A percentile compares a stretch with the other conserved stretches of the same genome.
Conservation (phyloP, 1,140 invertebrate genomes). For the Diabrotica undecimpunctata region DNA sequence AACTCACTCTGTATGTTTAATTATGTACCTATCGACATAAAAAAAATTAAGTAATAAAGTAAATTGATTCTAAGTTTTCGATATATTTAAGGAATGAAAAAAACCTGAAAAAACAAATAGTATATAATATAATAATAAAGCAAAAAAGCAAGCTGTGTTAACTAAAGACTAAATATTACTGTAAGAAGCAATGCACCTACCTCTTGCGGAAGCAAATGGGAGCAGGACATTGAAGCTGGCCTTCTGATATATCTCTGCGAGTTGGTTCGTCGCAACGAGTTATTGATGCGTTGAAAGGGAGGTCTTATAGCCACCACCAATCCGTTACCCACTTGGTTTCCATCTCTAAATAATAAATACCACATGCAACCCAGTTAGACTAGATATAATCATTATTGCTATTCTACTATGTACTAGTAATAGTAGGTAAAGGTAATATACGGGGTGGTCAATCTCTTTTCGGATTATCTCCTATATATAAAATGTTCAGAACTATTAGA, state of each 20-base stretch:
- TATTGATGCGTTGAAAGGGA: slow-evolving; percentile 45
- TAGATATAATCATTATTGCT: not conserved
- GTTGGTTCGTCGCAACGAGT: slow-evolving; percentile 39
- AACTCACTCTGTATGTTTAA: no score
- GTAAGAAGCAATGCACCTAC: not conserved
- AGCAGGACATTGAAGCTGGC: slow-evolving; percentile 36
- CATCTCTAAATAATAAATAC: slow-evolving; percentile 43
- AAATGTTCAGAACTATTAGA: no score
- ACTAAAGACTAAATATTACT: no score
- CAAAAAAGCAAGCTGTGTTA: no score
- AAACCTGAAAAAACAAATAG: no score
- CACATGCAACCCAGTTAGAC: slow-evolving; percentile 35
- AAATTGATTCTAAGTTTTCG: no score
- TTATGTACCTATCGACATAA: no score
- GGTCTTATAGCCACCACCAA: slow-evolving; percentile 43
- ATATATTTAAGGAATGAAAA: no score
- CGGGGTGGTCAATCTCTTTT: no score
- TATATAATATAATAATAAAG: no score
- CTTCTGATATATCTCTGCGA: slow-evolving; percentile 31
- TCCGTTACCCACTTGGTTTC: slow-evolving; percentile 36
- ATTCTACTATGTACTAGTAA: not conserved
- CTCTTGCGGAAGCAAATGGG: not conserved
- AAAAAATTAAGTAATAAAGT: no score
- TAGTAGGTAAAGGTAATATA: not conserved
- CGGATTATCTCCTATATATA: no score